Conservation (phyloP, 2,888 invertebrate genomes). For the Drosophila nigritarsus region DNA sequence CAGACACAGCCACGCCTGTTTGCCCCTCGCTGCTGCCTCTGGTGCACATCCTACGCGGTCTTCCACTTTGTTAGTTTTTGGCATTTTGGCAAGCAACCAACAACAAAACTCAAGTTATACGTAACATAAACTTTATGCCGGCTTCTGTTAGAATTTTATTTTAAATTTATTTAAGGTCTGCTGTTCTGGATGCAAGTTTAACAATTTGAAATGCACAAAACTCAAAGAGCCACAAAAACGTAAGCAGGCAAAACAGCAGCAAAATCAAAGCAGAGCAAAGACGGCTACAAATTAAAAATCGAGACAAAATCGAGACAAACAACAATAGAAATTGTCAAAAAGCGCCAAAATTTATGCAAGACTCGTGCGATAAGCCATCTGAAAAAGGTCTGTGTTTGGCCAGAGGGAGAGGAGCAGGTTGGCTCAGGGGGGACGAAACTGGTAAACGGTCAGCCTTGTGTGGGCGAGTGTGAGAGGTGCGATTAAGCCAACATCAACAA, state of each 20-base stretch:
- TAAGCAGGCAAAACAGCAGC: neutral
- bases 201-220: constrained; percentile 60
- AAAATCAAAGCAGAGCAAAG: constrained; percentile 28
- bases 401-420: neutral
- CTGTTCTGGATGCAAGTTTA: constrained; percentile 42
- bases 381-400: constrained; percentile 33
- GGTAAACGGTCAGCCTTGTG: constrained; percentile 53
- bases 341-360: constrained; percentile 68
- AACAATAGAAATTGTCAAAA: constrained; percentile 72
- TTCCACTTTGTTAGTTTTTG: constrained; percentile 71
- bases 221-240: constrained; percentile 10
- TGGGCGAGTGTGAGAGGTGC: constrained; percentile 72
- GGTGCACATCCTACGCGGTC: constrained; percentile 64
- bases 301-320: constrained; percentile 31
- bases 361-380: constrained; percentile 69
- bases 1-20: constrained; percentile 46
- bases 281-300: constrained; percentile 54
- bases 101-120: constrained; percentile 59
- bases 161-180: constrained; percentile 66
- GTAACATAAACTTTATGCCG: constrained; percentile 62
- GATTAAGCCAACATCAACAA: constrained; percentile 45
- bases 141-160: constrained; percentile 45
- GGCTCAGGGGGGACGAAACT: constrained; percentile 8
- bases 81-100: constrained; percentile 73
- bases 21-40: neutral